Conservation (phyloP, 1,140 invertebrate species). For the Lerema accius region DNA sequence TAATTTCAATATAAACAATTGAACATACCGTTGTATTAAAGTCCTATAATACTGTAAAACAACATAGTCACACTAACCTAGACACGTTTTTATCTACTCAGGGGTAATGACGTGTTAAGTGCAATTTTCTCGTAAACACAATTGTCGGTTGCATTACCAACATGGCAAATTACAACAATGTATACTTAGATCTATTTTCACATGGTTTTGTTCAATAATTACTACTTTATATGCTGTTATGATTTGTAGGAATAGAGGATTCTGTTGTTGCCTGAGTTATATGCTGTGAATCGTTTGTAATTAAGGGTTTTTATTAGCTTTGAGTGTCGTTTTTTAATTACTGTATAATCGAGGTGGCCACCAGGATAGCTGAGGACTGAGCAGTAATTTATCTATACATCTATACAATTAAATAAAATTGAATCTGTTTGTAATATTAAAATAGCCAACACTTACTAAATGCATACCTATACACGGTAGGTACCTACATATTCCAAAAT, state of each 20-base stretch:
- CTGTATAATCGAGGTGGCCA: too few species aligned
- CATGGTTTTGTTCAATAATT: conserved; percentile 41
- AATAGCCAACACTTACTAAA: too few species aligned
- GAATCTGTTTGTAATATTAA: too few species aligned
- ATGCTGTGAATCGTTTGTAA: background rate
- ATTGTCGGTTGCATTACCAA: conserved; percentile 45
- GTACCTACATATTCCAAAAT: too few species aligned
- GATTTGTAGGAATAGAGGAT: conserved; percentile 17
- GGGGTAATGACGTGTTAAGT: conserved; percentile 49
- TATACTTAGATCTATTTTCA: conserved; percentile 42
- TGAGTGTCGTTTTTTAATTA: background rate
- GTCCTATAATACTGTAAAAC: background rate
- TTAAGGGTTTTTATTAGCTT: background rate
- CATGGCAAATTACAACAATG: conserved; percentile 53
- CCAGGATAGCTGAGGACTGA: too few species aligned
- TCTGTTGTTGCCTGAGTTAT: background rate
- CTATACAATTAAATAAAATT: too few species aligned
- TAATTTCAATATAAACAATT: background rate
- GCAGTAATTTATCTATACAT: too few species aligned
- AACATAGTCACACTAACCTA: conserved; percentile 13
- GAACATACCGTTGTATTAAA: background rate
- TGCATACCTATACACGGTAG: too few species aligned
- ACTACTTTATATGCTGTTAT: conserved; percentile 17
- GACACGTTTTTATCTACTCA: conserved; percentile 42
- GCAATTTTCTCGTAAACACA: conserved; percentile 55